Percentiles rank a stretch among this genome's conserved stretches.
phyloP scores from a whole-genome alignment of 2,797 vertebrate genomes.

The Okamejei kenojei region DNA sequence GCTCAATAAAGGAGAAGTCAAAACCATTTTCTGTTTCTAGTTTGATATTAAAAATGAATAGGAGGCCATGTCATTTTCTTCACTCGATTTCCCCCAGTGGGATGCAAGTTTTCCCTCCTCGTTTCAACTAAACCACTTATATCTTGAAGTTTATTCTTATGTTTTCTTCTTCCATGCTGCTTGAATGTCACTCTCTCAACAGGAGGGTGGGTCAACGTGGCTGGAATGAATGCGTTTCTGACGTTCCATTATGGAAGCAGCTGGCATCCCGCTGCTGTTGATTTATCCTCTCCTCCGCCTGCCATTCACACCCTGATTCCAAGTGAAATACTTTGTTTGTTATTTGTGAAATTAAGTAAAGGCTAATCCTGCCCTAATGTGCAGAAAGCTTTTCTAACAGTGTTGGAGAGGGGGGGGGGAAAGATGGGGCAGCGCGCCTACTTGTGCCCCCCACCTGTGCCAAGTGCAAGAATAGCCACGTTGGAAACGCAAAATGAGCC shows the following conservation, averaged over 20 bases:
- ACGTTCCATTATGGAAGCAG: neutral
- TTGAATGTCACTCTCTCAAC: neutral
- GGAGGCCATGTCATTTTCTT: neutral
- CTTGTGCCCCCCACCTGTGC: too few relatives aligned
- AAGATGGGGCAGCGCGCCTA: too few relatives aligned
- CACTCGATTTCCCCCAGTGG: neutral
- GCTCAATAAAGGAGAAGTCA: neutral
- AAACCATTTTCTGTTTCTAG: neutral
- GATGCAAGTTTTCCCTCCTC: neutral
- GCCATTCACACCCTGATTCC: neutral
- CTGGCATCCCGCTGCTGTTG: neutral
- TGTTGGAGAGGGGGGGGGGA: neutral
- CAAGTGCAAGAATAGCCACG: too few relatives aligned
- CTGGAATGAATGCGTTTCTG: neutral
- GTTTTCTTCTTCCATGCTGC: neutral
- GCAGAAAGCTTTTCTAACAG: neutral
- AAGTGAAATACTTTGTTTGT: neutral
- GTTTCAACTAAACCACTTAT: neutral
- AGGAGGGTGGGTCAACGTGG: neutral
- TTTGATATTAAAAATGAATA: neutral
- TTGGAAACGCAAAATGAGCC: too few relatives aligned
- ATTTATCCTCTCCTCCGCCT: constrained; percentile 23
- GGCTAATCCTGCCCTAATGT: neutral
- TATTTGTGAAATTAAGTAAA: neutral
- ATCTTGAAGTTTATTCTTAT: neutral